Evolutionary conservation across 2,888 invertebrate genomes (phyloP).

Genomic region (Papilio demoleus): DNA sequence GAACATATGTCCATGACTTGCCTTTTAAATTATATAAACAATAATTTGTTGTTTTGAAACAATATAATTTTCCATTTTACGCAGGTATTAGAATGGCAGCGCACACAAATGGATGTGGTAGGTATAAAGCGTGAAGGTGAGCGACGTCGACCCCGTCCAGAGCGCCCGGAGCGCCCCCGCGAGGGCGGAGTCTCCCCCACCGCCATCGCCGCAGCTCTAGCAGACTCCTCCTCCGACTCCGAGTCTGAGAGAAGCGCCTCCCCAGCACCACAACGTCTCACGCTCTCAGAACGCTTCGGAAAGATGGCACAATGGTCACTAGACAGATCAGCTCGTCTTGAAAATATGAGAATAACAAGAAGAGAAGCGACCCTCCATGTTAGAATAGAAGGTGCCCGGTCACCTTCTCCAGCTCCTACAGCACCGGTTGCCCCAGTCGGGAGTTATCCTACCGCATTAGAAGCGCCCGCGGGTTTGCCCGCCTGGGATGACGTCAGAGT

Average conservation of each 20-base stretch:
- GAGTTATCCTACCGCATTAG: conserved; percentile 91
- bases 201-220: conserved; percentile 65
- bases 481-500: conserved; percentile 96
- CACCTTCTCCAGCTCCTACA: conserved; percentile 38
- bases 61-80: background rate
- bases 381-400: conserved; percentile 83
- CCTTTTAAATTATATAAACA: too few relatives aligned
- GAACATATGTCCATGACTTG: too few relatives aligned
- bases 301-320: conserved; percentile 97
- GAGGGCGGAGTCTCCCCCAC: conserved; percentile 68
- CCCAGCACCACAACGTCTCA: conserved; percentile 76
- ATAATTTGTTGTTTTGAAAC: too few relatives aligned
- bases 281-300: conserved; percentile 93
- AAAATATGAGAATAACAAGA: conserved; percentile 93
- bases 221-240: conserved; percentile 61
- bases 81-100: conserved; percentile 81
- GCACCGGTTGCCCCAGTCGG: conserved; percentile 86
- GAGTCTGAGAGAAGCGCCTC: conserved; percentile 59
- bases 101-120: conserved; percentile 75
- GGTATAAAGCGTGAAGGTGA: conserved; percentile 54
- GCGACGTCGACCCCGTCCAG: conserved; percentile 60
- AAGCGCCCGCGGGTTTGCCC: conserved; percentile 88
- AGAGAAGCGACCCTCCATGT: conserved; percentile 89
- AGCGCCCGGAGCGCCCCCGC: conserved; percentile 80
- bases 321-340: conserved; percentile 91